Base-by-base conservation (phyloP, 1,140 invertebrate species). In the Temnothorax curvispinosus region DNA sequence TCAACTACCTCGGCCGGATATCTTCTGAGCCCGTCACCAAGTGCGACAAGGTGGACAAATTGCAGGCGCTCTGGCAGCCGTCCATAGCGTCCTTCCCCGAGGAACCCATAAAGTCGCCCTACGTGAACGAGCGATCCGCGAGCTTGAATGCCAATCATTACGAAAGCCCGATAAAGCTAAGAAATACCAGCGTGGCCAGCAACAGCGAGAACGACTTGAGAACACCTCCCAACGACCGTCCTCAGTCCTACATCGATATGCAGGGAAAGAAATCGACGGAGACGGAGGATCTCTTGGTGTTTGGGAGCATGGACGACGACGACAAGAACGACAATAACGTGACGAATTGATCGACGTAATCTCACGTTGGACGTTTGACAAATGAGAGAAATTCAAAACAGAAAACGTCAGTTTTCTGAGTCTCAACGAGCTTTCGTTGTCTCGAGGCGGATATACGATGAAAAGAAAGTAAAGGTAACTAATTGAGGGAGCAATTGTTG, bases 241-340 rank as follows among this genome's bases (percentile, higher is more conserved):
- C 94, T 0, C 95, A 95, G 64, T 95, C 95, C 56, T 96, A 96
- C 71, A 95, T 96, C 38, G 95, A 96, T 78, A 96, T 96, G 96
- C 92, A 94, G 41, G 94, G 94, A 0, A 92, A 86, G 27, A 93
- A 92, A 41, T 44, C 60, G 0, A 21, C 71, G 8, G 87, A 93
- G 41, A 65, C 77, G 35, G 88, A 92, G 41, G 91, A 95, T 67
- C 86, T 94, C 0, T 74, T 94, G 5, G 76, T 93, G 0, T 93
- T 94, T 52, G 13, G 32, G 6, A 81, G 38, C 9, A 3, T 27
- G 15, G 80, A 87, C 4, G 92, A 92, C 4, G 92, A 92, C 13
- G 91, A 92, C 35, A 92, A 90, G 27, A 86, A 85, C 5, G 86
- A 88, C 15, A 76, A 86, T 54, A 65, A 85, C 54, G 86, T 62